These are phyloP conservation scores for Automeris io DNA, from an alignment of 2,888 invertebrate species.

Conservation along the genomic window DNA sequence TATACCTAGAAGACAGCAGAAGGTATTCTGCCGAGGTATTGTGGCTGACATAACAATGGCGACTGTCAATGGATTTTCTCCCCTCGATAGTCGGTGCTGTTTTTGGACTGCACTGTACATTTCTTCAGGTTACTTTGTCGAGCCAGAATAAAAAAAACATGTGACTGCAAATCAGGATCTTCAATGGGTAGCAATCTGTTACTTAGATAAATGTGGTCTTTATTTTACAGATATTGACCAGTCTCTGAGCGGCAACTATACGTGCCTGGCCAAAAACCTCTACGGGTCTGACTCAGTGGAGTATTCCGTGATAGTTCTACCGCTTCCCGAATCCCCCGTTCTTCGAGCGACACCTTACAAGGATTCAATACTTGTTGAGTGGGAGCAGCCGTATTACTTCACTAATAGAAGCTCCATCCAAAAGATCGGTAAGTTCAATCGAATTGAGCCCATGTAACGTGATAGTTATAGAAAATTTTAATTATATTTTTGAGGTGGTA, in stretches of 20 bases:
- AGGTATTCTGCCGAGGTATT: no score
- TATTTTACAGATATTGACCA: constrained; percentile 65
- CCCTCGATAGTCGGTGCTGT: no score
- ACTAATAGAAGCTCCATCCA: constrained; percentile 47
- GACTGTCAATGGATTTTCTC: no score
- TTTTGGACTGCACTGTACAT: no score
- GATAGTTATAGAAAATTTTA: neutral
- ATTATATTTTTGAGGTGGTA: no score
- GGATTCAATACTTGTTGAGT: constrained; percentile 77
- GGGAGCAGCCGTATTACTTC: constrained; percentile 77
- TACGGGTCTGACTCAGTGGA: constrained; percentile 90
- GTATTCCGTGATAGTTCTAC: constrained; percentile 85
- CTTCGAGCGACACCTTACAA: constrained; percentile 75
- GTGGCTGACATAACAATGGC: no score
- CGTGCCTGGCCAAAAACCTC: constrained; percentile 87
- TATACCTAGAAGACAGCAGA: no score
- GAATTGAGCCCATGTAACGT: neutral
- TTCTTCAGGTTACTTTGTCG: no score
- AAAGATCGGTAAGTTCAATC: constrained; percentile 54
- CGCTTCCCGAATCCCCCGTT: constrained; percentile 83
- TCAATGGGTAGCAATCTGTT: no score
- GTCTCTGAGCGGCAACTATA: constrained; percentile 86
- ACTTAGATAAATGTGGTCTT: no score
- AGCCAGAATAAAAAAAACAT: no score
- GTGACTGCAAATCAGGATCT: no score